These are phyloP conservation scores for Craseonycteris thonglongyai DNA, from an alignment of 2,113 vertebrate species.

Conservation along the genomic window DNA sequence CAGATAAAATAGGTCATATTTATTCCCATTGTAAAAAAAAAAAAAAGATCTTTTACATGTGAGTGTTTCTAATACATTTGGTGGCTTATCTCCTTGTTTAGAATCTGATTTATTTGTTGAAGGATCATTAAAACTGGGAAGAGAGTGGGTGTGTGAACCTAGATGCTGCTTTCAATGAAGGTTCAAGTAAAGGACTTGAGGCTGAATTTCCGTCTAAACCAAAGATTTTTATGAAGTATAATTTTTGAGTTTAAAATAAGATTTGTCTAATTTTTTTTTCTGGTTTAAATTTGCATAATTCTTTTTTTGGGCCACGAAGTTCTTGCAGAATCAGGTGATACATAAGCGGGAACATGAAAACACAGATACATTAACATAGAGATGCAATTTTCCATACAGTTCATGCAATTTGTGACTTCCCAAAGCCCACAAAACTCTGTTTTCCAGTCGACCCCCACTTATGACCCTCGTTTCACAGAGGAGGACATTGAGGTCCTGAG, in stretches of 20 bases:
- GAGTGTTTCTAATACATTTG: neutral
- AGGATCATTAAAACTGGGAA: neutral
- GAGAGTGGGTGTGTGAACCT: neutral
- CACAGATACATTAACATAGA: neutral
- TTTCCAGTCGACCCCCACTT: neutral
- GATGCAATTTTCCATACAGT: neutral
- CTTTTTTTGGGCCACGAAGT: neutral
- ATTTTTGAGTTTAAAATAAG: neutral
- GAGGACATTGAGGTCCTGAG: neutral
- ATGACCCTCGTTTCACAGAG: neutral
- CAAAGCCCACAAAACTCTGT: neutral
- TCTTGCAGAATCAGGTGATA: neutral
- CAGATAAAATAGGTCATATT: neutral
- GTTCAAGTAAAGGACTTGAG: neutral
- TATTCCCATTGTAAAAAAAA: neutral
- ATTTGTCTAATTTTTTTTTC: neutral
- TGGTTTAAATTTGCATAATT: neutral
- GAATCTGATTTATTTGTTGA: neutral
- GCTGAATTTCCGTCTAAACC: neutral
- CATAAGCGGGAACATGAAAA: neutral
- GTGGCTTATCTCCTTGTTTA: neutral
- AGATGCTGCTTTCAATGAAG: neutral
- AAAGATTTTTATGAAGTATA: neutral
- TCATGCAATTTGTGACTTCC: neutral
- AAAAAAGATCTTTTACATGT: neutral